Conservation (phyloP, 2,888 invertebrate genomes). For the Dynastes hyllus region DNA sequence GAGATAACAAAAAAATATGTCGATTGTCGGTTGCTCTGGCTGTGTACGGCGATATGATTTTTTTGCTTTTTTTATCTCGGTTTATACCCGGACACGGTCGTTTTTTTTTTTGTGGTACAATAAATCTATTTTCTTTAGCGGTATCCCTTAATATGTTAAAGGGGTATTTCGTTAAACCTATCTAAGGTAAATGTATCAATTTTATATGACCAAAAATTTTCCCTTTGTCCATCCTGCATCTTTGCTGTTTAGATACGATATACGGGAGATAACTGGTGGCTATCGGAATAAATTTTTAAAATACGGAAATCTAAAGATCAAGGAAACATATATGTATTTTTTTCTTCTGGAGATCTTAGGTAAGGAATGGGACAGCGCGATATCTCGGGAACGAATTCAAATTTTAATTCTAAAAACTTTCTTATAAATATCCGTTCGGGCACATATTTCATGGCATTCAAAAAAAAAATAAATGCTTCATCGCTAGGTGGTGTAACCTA, state of each 20-base stretch:
- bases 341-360: too few relatives aligned
- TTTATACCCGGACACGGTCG: neutral
- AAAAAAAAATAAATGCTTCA: too few relatives aligned
- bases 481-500: too few relatives aligned
- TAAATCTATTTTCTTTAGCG: constrained; percentile 22
- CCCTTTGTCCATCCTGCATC: neutral
- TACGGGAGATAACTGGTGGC: neutral
- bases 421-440: too few relatives aligned
- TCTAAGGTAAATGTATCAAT: constrained; percentile 24
- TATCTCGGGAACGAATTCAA: too few relatives aligned
- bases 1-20: constrained; percentile 43
- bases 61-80: constrained; percentile 17
- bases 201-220: neutral
- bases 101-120: constrained; percentile 27
- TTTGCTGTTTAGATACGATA: neutral
- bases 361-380: too few relatives aligned
- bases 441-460: too few relatives aligned
- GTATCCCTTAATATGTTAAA: constrained; percentile 25
- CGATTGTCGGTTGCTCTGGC: constrained; percentile 5
- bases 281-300: neutral
- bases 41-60: constrained; percentile 20
- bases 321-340: too few relatives aligned
- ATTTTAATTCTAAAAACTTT: too few relatives aligned
- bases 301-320: neutral
- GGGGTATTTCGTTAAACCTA: constrained; percentile 11